Conservation (phyloP, 2,113 vertebrate genomes). For the Mungos mungo region DNA sequence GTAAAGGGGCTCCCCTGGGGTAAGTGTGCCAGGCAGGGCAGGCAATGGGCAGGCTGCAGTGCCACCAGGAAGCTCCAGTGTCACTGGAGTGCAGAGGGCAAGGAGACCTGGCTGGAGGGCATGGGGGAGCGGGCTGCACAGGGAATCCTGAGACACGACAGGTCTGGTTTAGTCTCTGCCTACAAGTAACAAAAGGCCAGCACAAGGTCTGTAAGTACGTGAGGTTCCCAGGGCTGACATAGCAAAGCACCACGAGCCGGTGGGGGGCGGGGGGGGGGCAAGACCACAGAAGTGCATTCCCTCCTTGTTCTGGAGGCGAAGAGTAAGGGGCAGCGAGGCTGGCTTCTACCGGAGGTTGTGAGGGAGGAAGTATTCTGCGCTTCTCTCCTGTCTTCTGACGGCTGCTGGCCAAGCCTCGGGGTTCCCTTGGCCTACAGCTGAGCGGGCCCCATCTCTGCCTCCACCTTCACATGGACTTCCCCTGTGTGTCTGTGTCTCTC, state of each 20-base stretch:
- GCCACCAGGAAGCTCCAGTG: too few relatives aligned
- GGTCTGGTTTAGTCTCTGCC: neutral
- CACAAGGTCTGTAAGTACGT: too few relatives aligned
- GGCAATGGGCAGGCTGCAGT: neutral
- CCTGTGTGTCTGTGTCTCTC: neutral
- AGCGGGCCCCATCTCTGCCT: fast-evolving
- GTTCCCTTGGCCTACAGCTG: neutral
- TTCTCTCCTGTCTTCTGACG: neutral
- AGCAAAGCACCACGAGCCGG: neutral
- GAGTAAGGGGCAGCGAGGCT: neutral
- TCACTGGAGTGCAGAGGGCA: neutral
- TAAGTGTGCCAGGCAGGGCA: neutral
- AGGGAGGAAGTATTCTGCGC: neutral
- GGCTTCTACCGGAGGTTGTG: neutral
- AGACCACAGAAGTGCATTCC: neutral
- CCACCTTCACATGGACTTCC: neutral
- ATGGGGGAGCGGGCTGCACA: neutral
- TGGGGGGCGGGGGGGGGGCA: neutral
- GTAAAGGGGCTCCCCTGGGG: neutral
- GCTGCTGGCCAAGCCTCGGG: neutral
- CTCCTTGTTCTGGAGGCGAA: neutral
- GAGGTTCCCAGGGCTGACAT: neutral
- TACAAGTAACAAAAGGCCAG: neutral
- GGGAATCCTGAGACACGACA: neutral
- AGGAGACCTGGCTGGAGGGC: neutral